Base-by-base conservation (phyloP, 2,888 invertebrate genomes). In the Villa cingulata region DNA sequence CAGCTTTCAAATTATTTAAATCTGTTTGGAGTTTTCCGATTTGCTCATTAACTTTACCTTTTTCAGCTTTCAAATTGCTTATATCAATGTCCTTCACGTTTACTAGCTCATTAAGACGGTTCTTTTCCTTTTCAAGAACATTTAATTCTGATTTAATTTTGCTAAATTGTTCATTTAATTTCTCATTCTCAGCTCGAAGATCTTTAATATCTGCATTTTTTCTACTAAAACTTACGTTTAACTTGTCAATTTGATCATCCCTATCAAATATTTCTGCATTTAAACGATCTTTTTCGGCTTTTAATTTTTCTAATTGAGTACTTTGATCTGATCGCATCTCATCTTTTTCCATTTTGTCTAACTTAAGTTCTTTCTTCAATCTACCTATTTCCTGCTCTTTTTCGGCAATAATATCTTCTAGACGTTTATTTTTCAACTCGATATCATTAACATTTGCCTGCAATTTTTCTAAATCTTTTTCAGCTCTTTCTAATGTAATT, bases 11-110 rank as follows among this genome's bases (percentile, higher is more conserved):
- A 15, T 37, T 41, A 40, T 46, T 43, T 10, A 51, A 40, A 40
- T 48, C 43, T n/a, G 18, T 5, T 7, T 29, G 17, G 1, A 46
- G 32, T n/a, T 37, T 19, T 37, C 38, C 32, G 19, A 40, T n/a
- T 27, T 43, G 19, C 20, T 37, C 17, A 29, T 48, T 37, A 18
- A 43, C 41, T 41, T 42, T n/a, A 47, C 36, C 39, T 42, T 41
- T 37, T 38, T 41, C 17, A 37, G 15, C 37, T 20, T 38, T 16
- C 16, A 41, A 34, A 16, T n/a, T 36, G 2, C 29, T 20, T 20
- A 46, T 40, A 15, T 41, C 46, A 14, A 16, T 38, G 7, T 46
- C 46, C 12, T 46, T 37, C n/a, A n/a, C 18, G 5, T n/a, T 3
- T n/a, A 46, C 1, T 9, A 23, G 23, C 4, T 44, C 41, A 15